Conservation (phyloP, 2,113 vertebrate species). For the Anhinga rufa region DNA sequence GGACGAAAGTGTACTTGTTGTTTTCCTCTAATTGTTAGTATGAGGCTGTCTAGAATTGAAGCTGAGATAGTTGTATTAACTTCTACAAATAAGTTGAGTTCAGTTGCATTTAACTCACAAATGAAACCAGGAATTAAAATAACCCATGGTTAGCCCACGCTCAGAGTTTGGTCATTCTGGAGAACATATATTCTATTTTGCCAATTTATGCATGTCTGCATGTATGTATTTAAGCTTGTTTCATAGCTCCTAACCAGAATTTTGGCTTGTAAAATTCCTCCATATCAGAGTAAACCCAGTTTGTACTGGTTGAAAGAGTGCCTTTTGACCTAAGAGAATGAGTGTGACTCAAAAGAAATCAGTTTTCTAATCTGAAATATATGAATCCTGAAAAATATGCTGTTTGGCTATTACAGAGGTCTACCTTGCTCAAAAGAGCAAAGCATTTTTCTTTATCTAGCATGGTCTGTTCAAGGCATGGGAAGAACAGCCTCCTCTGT, state of each 20-base stretch:
- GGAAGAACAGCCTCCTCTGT: not conserved
- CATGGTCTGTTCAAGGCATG: not conserved
- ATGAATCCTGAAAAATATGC: not conserved
- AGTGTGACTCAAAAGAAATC: not conserved
- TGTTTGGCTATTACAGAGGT: not conserved
- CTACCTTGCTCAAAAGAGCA: not conserved
- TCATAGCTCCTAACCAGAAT: not conserved
- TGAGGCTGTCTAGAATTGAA: not conserved
- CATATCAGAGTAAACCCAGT: not conserved
- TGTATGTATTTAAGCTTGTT: not conserved
- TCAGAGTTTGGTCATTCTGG: not conserved
- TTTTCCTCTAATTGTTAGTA: not conserved
- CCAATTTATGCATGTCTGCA: not conserved
- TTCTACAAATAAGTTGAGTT: not conserved
- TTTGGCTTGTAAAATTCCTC: not conserved
- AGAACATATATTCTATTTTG: not conserved
- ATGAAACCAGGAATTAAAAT: not conserved
- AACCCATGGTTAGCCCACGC: not conserved
- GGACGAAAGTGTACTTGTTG: not conserved
- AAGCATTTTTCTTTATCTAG: not conserved
- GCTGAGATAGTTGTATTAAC: not conserved
- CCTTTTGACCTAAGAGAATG: not conserved
- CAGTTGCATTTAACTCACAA: not conserved
- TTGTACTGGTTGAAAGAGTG: not conserved
- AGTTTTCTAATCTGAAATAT: not conserved